Evolutionary conservation across 2,113 vertebrate genomes (phyloP).

Genomic region (Lycocorax pyrrhopterus): DNA sequence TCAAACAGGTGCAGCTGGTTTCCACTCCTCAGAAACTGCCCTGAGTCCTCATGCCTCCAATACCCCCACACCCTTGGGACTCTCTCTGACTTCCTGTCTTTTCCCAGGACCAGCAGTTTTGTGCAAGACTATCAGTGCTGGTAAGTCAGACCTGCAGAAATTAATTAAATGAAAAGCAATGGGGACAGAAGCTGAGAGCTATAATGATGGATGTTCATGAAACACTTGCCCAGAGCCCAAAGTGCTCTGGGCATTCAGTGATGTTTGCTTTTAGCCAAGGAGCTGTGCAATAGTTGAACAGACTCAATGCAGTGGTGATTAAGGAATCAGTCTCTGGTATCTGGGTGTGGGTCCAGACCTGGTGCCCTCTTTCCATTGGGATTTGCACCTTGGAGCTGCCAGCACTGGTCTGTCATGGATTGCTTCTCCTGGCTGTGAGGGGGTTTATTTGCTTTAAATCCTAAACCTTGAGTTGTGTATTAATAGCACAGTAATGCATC

Average conservation of each 20-base stretch:
- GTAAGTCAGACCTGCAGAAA: background rate
- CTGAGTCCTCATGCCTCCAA: background rate
- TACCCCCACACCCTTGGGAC: accelerated
- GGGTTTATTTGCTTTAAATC: background rate
- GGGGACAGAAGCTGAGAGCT: background rate
- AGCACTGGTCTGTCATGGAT: background rate
- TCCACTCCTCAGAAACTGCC: background rate
- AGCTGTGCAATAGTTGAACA: background rate
- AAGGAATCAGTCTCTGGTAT: background rate
- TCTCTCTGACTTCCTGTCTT: background rate
- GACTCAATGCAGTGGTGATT: background rate
- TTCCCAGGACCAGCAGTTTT: background rate
- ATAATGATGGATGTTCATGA: background rate
- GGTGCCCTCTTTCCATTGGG: background rate
- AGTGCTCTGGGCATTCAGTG: background rate
- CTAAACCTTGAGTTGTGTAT: background rate
- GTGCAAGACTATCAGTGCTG: background rate
- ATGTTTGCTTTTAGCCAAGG: background rate
- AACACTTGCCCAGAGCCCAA: background rate
- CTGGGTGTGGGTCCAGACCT: background rate
- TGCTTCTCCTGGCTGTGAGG: background rate
- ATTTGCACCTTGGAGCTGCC: background rate
- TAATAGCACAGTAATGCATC: background rate
- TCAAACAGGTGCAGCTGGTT: background rate
- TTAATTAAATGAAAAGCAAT: constrained; percentile 17